A percentile compares a stretch with the other conserved stretches of the same genome.
Conservation (phyloP, 2,797 vertebrate genomes). For the Dermochelys coriacea region DNA sequence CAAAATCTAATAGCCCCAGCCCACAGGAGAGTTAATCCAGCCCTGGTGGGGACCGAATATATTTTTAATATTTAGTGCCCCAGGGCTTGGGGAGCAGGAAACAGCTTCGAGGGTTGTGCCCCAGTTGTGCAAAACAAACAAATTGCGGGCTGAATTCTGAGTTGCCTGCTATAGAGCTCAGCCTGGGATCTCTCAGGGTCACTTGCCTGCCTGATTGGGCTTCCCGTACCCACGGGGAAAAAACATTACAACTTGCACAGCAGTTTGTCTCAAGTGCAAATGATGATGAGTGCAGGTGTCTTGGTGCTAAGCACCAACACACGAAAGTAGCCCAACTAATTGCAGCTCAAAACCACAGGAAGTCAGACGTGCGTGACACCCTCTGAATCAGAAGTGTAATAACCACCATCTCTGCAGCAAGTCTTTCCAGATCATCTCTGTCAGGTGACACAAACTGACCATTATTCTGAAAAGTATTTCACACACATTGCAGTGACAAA, state of each 20-base stretch:
- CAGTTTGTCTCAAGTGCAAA: neutral
- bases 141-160: neutral
- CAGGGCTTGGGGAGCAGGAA: neutral
- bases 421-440: neutral
- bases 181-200: neutral
- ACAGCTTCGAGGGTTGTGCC: neutral
- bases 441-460: neutral
- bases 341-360: neutral
- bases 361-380: neutral
- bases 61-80: neutral
- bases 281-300: fast-evolving
- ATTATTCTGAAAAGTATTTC: neutral
- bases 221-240: neutral
- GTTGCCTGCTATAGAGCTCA: neutral
- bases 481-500: neutral
- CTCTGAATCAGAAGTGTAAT: fast-evolving
- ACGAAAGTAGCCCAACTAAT: neutral
- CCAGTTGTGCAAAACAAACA: neutral
- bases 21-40: too few species aligned
- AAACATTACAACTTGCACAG: neutral
- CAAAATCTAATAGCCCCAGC: too few species aligned
- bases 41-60: neutral
- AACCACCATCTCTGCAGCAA: neutral
- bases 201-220: neutral
- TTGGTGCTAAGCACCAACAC: neutral